These are phyloP conservation scores for Cettia cetti DNA, from an alignment of 2,113 vertebrate genomes.

Conservation along the genomic window DNA sequence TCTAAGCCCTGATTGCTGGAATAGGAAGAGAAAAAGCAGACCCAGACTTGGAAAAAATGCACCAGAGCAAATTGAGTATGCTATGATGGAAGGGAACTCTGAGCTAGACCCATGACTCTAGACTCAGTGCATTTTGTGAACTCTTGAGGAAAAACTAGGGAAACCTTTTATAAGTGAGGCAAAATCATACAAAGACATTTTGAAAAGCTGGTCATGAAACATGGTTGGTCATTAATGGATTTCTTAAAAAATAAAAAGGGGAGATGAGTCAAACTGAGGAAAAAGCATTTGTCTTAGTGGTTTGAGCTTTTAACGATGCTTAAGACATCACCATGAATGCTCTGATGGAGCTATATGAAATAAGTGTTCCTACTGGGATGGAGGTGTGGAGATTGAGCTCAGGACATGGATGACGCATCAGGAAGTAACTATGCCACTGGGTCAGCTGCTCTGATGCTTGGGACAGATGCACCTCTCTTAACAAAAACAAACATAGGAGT, in stretches of 20 bases:
- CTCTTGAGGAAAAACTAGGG: neutral
- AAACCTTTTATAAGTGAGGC: neutral
- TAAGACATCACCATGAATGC: neutral
- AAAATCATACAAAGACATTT: neutral
- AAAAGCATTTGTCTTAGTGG: neutral
- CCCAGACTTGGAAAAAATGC: neutral
- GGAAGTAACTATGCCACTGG: neutral
- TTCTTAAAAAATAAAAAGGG: neutral
- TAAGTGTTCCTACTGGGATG: neutral
- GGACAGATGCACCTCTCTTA: neutral
- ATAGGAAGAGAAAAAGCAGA: neutral
- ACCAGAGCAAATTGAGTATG: neutral
- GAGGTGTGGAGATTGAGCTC: neutral
- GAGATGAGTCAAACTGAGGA: neutral
- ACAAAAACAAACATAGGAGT: neutral
- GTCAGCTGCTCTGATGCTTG: neutral
- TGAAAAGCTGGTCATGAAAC: neutral
- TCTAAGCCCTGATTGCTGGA: neutral
- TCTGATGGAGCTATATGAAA: neutral
- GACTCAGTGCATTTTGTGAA: neutral
- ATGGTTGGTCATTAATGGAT: neutral
- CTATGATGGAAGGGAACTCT: accelerated
- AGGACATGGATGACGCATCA: neutral
- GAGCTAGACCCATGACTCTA: neutral
- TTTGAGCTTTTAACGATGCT: accelerated